A percentile compares a stretch with the other conserved stretches of the same genome.
Evolutionary conservation across 1,140 invertebrate species (phyloP).

Genomic region (Drosophila biarmipes): DNA sequence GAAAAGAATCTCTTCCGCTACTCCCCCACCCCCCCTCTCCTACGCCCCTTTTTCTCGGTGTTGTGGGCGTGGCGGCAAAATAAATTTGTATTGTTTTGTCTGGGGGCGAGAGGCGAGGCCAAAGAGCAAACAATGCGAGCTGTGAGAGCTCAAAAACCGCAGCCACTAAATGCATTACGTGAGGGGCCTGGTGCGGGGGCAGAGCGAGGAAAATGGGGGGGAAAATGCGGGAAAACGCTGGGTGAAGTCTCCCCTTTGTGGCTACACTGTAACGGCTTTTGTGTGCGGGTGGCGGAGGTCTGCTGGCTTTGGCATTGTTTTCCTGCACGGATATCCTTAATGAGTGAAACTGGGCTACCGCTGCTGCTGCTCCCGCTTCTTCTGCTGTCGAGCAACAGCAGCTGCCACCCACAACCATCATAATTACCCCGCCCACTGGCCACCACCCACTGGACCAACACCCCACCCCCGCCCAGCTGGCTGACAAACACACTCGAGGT

Average conservation of each 20-base stretch:
- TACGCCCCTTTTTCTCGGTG: neutral
- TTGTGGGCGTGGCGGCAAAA: conserved; percentile 51
- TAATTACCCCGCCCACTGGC: conserved; percentile 60
- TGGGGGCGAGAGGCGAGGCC: conserved; percentile 61
- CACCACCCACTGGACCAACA: conserved; percentile 10
- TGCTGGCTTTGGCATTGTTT: conserved; percentile 76
- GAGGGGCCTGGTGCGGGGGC: neutral
- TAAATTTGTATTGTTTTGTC: conserved; percentile 77
- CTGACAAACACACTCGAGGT: conserved; percentile 79
- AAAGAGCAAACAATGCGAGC: conserved; percentile 75
- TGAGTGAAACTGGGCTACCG: conserved; percentile 80
- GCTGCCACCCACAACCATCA: conserved; percentile 64
- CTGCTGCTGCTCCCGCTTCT: conserved; percentile 19
- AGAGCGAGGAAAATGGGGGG: conserved; percentile 6
- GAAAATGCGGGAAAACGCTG: conserved; percentile 3
- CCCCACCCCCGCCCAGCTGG: neutral
- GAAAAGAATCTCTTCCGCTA: conserved; percentile 52
- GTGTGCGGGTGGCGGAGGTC: conserved; percentile 39
- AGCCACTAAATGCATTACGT: conserved; percentile 82
- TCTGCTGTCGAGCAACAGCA: conserved; percentile 32
- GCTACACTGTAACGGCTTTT: conserved; percentile 79
- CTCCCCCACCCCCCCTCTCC: neutral
- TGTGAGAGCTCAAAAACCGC: conserved; percentile 77
- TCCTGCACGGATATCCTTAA: conserved; percentile 83
- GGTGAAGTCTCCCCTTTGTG: conserved; percentile 50